Evolutionary conservation across 2,888 invertebrate genomes (phyloP), one percentile per base, ranked within the genome.

Genomic region (Furcula furcula): DNA sequence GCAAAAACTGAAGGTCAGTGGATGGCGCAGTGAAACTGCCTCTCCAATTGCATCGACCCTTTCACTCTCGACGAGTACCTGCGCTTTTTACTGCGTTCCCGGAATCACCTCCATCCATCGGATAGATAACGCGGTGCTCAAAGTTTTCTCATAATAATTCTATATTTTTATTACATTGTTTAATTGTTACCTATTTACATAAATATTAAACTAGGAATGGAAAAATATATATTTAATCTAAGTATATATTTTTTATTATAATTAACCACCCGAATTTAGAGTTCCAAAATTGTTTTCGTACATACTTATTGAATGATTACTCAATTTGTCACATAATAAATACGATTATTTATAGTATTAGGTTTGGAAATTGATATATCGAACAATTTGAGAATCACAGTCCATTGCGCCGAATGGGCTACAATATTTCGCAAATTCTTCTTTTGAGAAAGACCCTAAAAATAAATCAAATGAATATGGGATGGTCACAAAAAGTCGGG

Each of bases 31-130:
- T 72, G 80, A 84, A 86, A 82, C 85, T 80, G 76, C 74, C 70
- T 78, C 83, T 87, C 87, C 71, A 70, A 83, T 88, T 86, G 88
- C 87, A 83, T 73, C 72, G 88, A 85, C 86, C 88, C 88, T 88
- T 88, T 88, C 88, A 88, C 88, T 88, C 82, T 88, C 86, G 68
- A 72, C 65, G 57, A 69, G 55, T 87, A 88, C 88, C 88, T 88
- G 88, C 84, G 80, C 83, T 88, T 88, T 87, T 88, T 86, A 76
- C 70, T 62, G 50, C 54, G 41, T 83, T 84, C 86, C 74, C 59
- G 69, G 84, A 85, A 87, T 81, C 70, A 62, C 62, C 64, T 62
- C 63, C 54, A 62, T 48, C 50, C 33, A 65, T 65, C 63, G 56
- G 64, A 70, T 58, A 38, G 34, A 11, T 4, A 11, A 29, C 22